phyloP scores from a whole-genome alignment of 2,888 invertebrate species.

The Eupithecia inturbata region DNA sequence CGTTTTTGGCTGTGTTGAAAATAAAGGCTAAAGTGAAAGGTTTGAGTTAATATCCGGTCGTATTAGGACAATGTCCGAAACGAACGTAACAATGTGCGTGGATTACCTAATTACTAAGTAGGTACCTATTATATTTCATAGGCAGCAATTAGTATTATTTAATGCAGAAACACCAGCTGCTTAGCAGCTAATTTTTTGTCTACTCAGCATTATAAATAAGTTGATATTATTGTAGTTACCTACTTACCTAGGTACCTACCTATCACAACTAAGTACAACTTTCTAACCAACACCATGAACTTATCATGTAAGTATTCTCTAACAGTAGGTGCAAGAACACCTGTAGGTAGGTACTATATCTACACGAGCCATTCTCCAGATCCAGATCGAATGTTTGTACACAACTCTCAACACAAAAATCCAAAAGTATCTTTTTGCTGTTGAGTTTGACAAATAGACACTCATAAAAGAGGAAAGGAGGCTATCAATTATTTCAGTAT shows the following conservation, averaged over 20 bases:
- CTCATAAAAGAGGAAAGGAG: background rate
- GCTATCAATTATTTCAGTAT: constrained; percentile 23
- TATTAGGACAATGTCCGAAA: constrained; percentile 26
- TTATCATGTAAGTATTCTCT: no score
- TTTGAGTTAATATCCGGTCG: constrained; percentile 50
- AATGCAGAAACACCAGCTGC: constrained; percentile 12
- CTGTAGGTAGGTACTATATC: no score
- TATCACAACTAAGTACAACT: no score
- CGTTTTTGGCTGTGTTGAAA: constrained; percentile 49
- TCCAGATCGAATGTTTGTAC: no score
- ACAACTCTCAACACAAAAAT: background rate
- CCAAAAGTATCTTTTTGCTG: background rate
- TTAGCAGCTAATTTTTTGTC: background rate
- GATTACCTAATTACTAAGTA: no score
- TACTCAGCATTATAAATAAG: no score
- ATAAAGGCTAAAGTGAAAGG: constrained; percentile 64
- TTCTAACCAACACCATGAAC: no score
- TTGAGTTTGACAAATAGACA: background rate
- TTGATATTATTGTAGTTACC: no score
- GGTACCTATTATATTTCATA: background rate
- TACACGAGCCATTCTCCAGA: no score
- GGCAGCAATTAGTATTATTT: constrained; percentile 3
- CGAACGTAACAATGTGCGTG: constrained; percentile 14
- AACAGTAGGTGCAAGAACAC: no score
- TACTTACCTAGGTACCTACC: no score